A percentile compares a stretch with the other conserved stretches of the same genome.
Evolutionary conservation across 2,797 vertebrate genomes (phyloP).

Genomic region (Halcyon badia): DNA sequence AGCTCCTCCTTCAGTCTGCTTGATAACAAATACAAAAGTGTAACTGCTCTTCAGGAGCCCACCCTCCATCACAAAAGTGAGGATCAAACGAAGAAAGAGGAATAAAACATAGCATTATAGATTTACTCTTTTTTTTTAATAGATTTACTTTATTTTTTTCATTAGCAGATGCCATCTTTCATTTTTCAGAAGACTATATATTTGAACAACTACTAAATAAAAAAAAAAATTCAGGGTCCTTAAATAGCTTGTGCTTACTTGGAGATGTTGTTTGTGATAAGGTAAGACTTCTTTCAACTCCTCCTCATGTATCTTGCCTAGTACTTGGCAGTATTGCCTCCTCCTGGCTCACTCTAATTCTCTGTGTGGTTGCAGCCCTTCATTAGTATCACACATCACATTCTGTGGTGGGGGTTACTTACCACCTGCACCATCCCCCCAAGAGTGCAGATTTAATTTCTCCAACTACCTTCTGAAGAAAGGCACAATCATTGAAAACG

Average conservation of each 20-base stretch:
- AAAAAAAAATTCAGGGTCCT: neutral
- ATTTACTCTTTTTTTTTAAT: neutral
- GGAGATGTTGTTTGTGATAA: neutral
- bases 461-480: conserved; percentile 50
- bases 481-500: conserved; percentile 11
- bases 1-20: neutral
- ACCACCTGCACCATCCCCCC: neutral
- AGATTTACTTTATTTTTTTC: neutral
- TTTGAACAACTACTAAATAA: neutral
- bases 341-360: neutral
- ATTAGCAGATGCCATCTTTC: neutral
- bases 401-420: neutral
- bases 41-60: neutral
- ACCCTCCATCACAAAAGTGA: neutral
- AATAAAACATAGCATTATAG: neutral
- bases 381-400: neutral
- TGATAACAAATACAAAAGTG: neutral
- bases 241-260: conserved; percentile 35
- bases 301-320: neutral
- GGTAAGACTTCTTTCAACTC: neutral
- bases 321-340: neutral
- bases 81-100: neutral
- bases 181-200: neutral
- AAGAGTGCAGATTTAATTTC: conserved; percentile 23
- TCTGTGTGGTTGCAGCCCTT: neutral